Conservation (phyloP, 2,888 invertebrate genomes). For the Zelleria hepariella region DNA sequence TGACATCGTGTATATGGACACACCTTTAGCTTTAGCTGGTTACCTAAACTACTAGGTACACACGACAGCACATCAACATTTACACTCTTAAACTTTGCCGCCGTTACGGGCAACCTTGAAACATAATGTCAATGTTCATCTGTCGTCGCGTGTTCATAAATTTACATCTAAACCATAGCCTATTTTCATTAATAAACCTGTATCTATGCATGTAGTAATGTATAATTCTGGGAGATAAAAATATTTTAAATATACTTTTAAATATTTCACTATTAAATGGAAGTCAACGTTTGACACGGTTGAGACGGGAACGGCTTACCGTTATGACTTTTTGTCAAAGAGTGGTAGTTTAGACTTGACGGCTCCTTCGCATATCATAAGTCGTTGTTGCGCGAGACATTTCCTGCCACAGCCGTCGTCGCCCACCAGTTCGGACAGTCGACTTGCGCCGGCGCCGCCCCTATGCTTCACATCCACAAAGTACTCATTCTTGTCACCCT, state of each 20-base stretch:
- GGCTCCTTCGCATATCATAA: constrained; percentile 88
- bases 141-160: no score
- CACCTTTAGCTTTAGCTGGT: no score
- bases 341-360: constrained; percentile 88
- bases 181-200: neutral
- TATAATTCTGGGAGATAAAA: neutral
- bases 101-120: no score
- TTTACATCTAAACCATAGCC: neutral
- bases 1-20: no score
- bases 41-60: no score
- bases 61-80: no score
- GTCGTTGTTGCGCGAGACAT: constrained; percentile 74
- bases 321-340: constrained; percentile 77
- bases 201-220: neutral
- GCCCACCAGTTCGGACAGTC: constrained; percentile 20
- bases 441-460: constrained; percentile 14
- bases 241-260: neutral
- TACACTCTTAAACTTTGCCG: no score
- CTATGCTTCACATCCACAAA: constrained; percentile 34
- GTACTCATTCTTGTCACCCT: constrained; percentile 23
- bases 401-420: constrained; percentile 31
- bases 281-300: neutral
- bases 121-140: no score
- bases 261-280: neutral
- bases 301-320: neutral